Evolutionary conservation across 2,888 invertebrate species (phyloP), one percentile per base, ranked within the genome.

Genomic region (Lochmaea capreae): DNA sequence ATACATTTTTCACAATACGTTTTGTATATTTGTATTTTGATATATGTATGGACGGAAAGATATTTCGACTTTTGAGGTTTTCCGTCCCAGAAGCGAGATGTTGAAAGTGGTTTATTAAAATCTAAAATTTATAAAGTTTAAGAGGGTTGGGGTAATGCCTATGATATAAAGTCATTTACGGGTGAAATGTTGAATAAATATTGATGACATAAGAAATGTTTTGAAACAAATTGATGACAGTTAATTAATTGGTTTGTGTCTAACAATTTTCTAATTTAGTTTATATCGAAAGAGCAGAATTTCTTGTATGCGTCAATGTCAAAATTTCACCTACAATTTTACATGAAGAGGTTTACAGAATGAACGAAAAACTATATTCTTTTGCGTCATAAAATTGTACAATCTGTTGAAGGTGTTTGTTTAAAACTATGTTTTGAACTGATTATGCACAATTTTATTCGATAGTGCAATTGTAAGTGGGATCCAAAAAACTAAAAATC

Each of bases 1-100:
- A 71, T 71, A 57, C 52, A 73, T 73, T 68, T 73, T 73, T 73
- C 68, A 73, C 73, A 54, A 72, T 72, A 68, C 67, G 58, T 73
- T 69, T 69, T 58, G 58, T 65, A 26, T 57, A 42, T 52, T 18
- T 49, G 11, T 42, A 62, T 58, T 67, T 43, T 67, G 67, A 67
- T 67, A 57, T 57, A 57, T 57, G 42, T 66, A 66, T 42, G 39
- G 42, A 18, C 3, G 57, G 16, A 57, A 12, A 42, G 57, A 66
- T 39, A 65, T 65, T 43, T 65, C 46, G 46, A 43, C 46, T 65
- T 65, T 65, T 49, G 63, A 61, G 59, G 62, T 39, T 54, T 54
- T 54, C 33, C 58, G 43, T 42, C 63, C 22, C 43, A 18, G 43
- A 65, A 43, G 43, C 18, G 14, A 49, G 26, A 65, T 22, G 65